phyloP scores from a whole-genome alignment of 2,113 vertebrate genomes.

The Bambusicola thoracicus region DNA sequence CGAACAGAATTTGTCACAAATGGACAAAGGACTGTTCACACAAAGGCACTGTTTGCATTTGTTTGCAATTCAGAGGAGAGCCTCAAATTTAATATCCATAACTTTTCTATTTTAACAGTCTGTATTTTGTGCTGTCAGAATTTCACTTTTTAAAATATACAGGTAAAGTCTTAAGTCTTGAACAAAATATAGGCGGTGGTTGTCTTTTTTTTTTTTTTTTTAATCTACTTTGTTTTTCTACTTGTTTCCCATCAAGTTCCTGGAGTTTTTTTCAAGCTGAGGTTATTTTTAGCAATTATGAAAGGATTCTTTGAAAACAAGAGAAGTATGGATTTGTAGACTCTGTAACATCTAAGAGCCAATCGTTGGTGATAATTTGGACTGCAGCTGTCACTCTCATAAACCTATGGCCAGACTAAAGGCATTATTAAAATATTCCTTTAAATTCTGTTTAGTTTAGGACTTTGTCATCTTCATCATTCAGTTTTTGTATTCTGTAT shows the following conservation, averaged over 20 bases:
- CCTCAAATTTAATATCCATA: neutral
- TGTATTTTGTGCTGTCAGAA: neutral
- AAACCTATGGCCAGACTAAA: neutral
- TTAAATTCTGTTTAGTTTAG: neutral
- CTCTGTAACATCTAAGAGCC: accelerated
- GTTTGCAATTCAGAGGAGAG: neutral
- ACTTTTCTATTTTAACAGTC: neutral
- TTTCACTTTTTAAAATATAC: neutral
- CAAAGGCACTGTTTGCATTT: neutral
- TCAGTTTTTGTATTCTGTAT: neutral
- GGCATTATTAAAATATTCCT: neutral
- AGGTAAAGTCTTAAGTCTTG: neutral
- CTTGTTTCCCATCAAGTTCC: neutral
- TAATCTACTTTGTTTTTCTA: neutral
- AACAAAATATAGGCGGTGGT: neutral
- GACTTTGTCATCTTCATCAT: neutral
- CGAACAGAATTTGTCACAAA: neutral
- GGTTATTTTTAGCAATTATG: neutral
- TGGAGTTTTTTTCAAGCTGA: neutral
- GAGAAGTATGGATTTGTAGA: neutral
- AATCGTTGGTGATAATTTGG: neutral
- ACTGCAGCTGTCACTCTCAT: neutral
- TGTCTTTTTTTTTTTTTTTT: neutral
- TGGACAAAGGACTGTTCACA: accelerated
- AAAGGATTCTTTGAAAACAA: neutral